A percentile compares a stretch with the other conserved stretches of the same genome.
phyloP scores from a whole-genome alignment of 30 jellyfish, hydroid and myxozoan species.

The Pseudorhiza aurosa region DNA sequence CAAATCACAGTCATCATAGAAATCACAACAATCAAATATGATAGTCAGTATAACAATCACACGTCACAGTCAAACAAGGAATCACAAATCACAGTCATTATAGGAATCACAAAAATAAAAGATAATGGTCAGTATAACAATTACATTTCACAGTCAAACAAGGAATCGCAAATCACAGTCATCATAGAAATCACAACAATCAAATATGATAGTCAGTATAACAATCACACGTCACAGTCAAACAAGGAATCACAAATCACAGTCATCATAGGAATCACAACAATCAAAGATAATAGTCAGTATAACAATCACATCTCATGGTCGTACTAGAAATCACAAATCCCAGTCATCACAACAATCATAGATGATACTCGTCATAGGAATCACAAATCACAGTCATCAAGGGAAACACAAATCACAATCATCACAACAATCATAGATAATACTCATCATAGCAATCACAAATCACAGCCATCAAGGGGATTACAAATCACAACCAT shows the following conservation, averaged over 20 bases:
- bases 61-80: too few relatives aligned
- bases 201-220: not conserved
- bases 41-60: not conserved
- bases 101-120: not conserved
- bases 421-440: not conserved
- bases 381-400: too few relatives aligned
- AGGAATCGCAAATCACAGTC: not conserved
- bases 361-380: not conserved
- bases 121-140: too few relatives aligned
- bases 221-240: too few relatives aligned
- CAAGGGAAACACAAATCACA: too few relatives aligned
- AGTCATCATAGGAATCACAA: not conserved
- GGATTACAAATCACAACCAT: too few relatives aligned
- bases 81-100: too few relatives aligned
- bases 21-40: not conserved
- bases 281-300: not conserved
- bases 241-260: too few relatives aligned
- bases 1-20: not conserved
- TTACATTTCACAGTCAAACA: constrained; percentile 69
- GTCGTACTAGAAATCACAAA: constrained; percentile 15
- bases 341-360: not conserved
- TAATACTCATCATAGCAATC: too few relatives aligned
- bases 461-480: too few relatives aligned
- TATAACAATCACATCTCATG: too few relatives aligned
- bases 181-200: not conserved